Evolutionary conservation across 1,140 invertebrate species (phyloP), one percentile per base, ranked within the genome.

Genomic region (Bombus sylvicola): DNA sequence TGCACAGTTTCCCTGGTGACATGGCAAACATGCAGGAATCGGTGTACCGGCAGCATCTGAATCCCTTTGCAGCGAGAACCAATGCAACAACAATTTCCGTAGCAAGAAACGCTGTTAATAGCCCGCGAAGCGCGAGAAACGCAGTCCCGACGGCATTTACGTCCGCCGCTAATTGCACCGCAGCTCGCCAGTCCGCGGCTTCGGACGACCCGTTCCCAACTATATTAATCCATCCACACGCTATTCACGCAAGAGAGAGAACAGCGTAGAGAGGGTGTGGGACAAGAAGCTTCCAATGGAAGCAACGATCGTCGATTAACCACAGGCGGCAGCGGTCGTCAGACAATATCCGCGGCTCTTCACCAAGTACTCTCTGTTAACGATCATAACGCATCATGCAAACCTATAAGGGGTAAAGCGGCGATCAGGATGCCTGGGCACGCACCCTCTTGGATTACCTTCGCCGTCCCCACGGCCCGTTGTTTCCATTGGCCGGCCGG

Each of bases 391-490:
- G 89, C 88, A 85, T 88, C 85, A 83, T 83, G 82, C 83, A 83
- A 72, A 88, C 76, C 81, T 89, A 89, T 91, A 89, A 91, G 90
- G 89, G 90, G 83, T 89, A 89, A 91, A 90, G 89, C 88, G 86
- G 83, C 83, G 83, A 91, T 91, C 90, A 85, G 90, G 74, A 91
- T 91, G 90, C 90, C 85, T 76, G 86, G 71, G 88, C 90, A 91
- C 90, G 90, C 90, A 91, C 84, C 81, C 88, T 71, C 88, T 77
- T 84, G 90, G 90, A 91, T 91, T 91, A 91, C 86, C 86, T 91
- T 84, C 81, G 34, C 68, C 83, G 81, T 82, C 85, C 85, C 81
- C 82, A 31, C 75, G 41, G 86, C 71, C 71, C 71, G 41, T 84
- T 84, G 88, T 74, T 66, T 88, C 86, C 79, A 57, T 76, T 64